Conservation (phyloP, 2,888 invertebrate genomes). For the Himalopsyche tibetana region DNA sequence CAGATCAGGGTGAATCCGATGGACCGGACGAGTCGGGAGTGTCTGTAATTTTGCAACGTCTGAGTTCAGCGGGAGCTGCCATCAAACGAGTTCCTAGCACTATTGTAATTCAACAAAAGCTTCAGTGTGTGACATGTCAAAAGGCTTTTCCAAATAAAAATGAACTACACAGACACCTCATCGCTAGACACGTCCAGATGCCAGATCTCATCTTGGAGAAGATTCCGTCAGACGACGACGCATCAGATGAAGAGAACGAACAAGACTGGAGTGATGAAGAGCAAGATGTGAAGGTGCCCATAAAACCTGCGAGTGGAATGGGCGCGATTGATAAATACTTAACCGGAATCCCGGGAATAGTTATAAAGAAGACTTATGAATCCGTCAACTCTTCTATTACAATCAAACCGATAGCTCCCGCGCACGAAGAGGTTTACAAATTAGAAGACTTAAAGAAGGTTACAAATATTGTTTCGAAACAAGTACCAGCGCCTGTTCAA, state of each 20-base stretch:
- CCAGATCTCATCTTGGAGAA: constrained; percentile 75
- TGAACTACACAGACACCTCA: constrained; percentile 75
- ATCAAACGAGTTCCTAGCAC: constrained; percentile 52
- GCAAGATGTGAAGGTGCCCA: constrained; percentile 57
- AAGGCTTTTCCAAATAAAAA: constrained; percentile 74
- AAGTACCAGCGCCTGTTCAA: background rate
- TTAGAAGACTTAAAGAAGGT: background rate
- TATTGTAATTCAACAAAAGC: background rate
- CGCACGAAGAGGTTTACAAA: constrained; percentile 61
- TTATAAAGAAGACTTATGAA: constrained; percentile 71
- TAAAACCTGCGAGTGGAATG: constrained; percentile 56
- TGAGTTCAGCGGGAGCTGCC: constrained; percentile 72
- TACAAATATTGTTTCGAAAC: constrained; percentile 45
- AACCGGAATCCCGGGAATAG: constrained; percentile 72
- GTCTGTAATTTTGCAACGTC: constrained; percentile 71
- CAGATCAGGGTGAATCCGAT: constrained; percentile 49
- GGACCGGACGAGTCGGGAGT: constrained; percentile 66
- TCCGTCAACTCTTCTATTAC: constrained; percentile 67
- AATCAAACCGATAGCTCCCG: constrained; percentile 28
- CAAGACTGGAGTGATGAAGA: constrained; percentile 75
- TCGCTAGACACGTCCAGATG: constrained; percentile 76
- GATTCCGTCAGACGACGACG: constrained; percentile 77
- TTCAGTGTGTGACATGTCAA: constrained; percentile 75
- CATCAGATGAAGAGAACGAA: constrained; percentile 67
- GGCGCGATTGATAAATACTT: constrained; percentile 66